Evolutionary conservation across 1,140 invertebrate species (phyloP).

Genomic region (Caenorhabditis brenneri): DNA sequence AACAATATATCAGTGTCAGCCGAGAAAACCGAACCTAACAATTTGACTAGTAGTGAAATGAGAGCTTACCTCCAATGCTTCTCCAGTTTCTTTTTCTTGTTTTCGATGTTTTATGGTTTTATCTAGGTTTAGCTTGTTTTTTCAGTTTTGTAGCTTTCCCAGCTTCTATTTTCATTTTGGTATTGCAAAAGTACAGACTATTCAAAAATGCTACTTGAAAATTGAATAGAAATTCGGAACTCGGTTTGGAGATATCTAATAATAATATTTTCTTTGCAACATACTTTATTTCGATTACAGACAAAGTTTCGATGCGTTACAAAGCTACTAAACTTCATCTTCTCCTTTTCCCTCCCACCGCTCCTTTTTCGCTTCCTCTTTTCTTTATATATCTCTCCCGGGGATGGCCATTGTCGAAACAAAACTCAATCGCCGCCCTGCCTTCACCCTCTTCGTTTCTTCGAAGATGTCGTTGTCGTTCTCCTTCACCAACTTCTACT

Average conservation of each 20-base stretch:
- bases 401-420: conserved; percentile 42
- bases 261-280: conserved; percentile 11
- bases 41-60: conserved; percentile 12
- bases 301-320: not conserved
- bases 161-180: not conserved
- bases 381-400: conserved; percentile 43
- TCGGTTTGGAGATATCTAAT: not conserved
- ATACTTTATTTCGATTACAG: conserved; percentile 29
- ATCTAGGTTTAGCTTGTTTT: not conserved
- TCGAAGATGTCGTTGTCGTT: conserved; percentile 29
- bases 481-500: conserved; percentile 30
- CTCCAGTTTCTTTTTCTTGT: not conserved
- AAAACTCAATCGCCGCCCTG: conserved; percentile 41
- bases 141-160: not conserved
- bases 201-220: not conserved
- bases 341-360: not conserved
- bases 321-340: conserved; percentile 44
- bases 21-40: not conserved
- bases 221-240: not conserved
- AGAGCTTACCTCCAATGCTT: not conserved
- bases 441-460: conserved; percentile 33
- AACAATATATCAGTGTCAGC: conserved; percentile 15
- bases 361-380: conserved; percentile 23
- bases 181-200: too few species aligned
- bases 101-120: not conserved